Evolutionary conservation across 2,888 invertebrate genomes (phyloP).

Genomic region (Sesia apiformis): DNA sequence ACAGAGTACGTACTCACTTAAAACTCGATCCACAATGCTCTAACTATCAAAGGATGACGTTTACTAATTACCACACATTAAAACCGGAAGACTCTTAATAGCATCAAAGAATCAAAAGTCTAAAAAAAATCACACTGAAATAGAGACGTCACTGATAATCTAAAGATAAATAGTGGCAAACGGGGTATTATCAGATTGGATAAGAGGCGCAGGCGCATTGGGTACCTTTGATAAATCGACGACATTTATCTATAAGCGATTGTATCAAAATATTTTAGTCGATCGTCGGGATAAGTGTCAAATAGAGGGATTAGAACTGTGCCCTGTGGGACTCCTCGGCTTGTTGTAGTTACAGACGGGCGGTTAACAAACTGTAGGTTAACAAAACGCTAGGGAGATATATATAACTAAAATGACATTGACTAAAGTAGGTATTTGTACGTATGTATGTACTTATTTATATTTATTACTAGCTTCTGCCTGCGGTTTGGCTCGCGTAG

Average conservation of each 20-base stretch:
- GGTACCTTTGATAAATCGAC: conserved; percentile 58
- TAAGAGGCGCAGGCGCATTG: conserved; percentile 31
- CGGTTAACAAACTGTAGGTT: conserved; percentile 6
- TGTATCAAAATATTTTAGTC: conserved; percentile 71
- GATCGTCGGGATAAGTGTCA: conserved; percentile 61
- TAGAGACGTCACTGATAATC: conserved; percentile 62
- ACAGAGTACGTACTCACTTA: background rate
- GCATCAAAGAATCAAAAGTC: conserved; percentile 10
- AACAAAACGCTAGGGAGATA: background rate
- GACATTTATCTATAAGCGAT: conserved; percentile 64
- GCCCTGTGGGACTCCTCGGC: conserved; percentile 26
- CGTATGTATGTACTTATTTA: no score
- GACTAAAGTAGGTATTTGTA: no score
- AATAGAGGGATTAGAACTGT: conserved; percentile 39
- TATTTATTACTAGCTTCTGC: no score
- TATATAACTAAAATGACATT: no score
- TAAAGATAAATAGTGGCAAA: conserved; percentile 55
- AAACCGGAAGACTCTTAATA: conserved; percentile 29
- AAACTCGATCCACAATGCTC: background rate
- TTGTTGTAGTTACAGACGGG: conserved; percentile 19
- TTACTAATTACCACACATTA: conserved; percentile 32
- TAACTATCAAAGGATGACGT: conserved; percentile 1
- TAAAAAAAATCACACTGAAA: conserved; percentile 42
- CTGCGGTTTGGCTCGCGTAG: no score
- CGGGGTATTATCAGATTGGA: conserved; percentile 47